Base-by-base conservation (phyloP, 2,888 invertebrate species). In the Perdita meconis region DNA sequence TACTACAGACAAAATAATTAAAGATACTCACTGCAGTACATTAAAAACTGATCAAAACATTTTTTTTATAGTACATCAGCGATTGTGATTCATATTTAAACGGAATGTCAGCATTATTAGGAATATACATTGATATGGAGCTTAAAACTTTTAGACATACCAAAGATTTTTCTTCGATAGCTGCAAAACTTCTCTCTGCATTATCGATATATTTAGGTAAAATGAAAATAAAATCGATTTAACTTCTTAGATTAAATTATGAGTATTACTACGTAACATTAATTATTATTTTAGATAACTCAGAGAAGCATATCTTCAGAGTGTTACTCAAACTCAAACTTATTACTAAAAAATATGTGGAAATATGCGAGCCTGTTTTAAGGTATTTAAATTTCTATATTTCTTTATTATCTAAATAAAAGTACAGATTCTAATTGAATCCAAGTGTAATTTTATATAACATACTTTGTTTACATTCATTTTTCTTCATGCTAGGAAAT, bases 121-220 rank as follows among this genome's bases (percentile, higher is more conserved):
- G 88, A 40, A 87, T 92, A 80, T 93, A 92, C 78, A 81, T 93
- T 61, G 91, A 93, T 67, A 86, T 93, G 84, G 92, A 92, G 78
- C 84, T 93, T 1, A 89, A 89, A 81, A 89, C 89, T 61, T 88
- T 87, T 40, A 80, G 55, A 51, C 73, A 80, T 5, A 38, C 71
- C 53, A 85, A 79, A 50, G 71, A 87, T 47, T 60, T 76, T 56
- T 67, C 71, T 56, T 80, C 90, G 65, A 65, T 88, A 53, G 81
- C 88, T 61, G 83, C 85, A 44, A 88, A 87, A 67, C 69, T 92
- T 16, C 74, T 90, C 22, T 88, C 88, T 65, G 84, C 84, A 51
- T 74, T 92, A 34, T 86, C 87, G 57, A 87, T 91, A 80, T 91
- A 89, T 76, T 83, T 92, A 81, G 88, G 92, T 91, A 83, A 78